Conservation (phyloP, 2,113 vertebrate species). For the Rhizomys pruinosus region DNA sequence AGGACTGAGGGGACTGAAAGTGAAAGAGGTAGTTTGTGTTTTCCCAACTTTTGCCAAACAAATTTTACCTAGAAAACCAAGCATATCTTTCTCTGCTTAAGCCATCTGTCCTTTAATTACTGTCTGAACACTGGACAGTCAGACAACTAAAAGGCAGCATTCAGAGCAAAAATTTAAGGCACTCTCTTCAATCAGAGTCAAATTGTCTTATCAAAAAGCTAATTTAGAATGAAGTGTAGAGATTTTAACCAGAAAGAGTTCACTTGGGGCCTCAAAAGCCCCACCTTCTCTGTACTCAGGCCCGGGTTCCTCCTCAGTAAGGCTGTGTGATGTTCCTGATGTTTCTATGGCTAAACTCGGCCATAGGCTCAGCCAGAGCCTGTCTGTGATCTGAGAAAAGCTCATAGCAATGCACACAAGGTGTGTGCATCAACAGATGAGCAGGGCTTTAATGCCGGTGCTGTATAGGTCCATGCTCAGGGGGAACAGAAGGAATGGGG, state of each 20-base stretch:
- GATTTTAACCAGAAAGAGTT: slow-evolving; percentile 25
- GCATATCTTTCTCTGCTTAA: slow-evolving; percentile 80
- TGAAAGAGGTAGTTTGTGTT: slow-evolving; percentile 81
- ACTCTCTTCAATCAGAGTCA: slow-evolving; percentile 84
- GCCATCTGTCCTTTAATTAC: slow-evolving; percentile 84
- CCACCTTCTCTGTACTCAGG: background rate
- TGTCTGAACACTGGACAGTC: slow-evolving; percentile 84
- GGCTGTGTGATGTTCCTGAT: background rate
- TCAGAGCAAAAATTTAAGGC: slow-evolving; percentile 83
- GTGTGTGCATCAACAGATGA: background rate
- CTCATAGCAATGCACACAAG: background rate
- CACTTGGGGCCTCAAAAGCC: background rate
- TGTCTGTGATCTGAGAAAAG: background rate
- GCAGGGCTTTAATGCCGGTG: background rate
- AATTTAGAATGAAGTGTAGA: slow-evolving; percentile 78
- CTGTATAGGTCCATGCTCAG: background rate
- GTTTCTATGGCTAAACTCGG: rapidly evolving
- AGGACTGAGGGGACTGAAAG: slow-evolving; percentile 29
- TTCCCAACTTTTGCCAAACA: slow-evolving; percentile 84
- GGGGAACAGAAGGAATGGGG: background rate
- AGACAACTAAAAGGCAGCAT: slow-evolving; percentile 84
- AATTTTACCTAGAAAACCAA: slow-evolving; percentile 85
- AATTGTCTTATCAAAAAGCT: slow-evolving; percentile 83
- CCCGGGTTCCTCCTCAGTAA: background rate
- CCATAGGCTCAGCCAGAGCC: background rate